Percentiles rank a stretch among this genome's conserved stretches.
Conservation (phyloP, 2,113 vertebrate species). For the Dipodomys ordii region DNA sequence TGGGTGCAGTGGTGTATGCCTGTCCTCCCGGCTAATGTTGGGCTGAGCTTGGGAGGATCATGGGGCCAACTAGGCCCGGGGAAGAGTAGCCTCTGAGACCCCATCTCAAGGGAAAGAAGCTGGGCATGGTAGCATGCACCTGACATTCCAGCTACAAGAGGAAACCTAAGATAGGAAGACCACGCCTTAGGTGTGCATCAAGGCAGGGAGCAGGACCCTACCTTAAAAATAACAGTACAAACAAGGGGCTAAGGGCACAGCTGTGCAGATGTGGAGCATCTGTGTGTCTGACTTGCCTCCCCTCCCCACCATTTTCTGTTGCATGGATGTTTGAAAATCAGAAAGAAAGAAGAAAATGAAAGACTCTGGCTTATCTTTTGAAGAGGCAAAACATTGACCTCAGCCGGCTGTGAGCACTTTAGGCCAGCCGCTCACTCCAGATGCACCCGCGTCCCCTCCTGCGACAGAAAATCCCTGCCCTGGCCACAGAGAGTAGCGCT, state of each 20-base stretch:
- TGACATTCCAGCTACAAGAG: too few species aligned
- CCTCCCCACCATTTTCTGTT: background rate
- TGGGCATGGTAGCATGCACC: too few species aligned
- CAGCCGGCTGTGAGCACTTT: background rate
- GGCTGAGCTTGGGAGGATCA: too few species aligned
- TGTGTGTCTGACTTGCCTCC: background rate
- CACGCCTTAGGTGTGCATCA: too few species aligned
- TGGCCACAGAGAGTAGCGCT: background rate
- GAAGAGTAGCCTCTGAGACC: too few species aligned
- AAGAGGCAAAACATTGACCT: background rate
- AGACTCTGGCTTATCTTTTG: slow-evolving; percentile 44
- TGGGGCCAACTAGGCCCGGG: too few species aligned
- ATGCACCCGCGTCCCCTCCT: background rate
- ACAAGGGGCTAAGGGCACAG: background rate
- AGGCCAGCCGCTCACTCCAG: background rate
- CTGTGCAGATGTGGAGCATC: too few species aligned
- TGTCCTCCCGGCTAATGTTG: too few species aligned
- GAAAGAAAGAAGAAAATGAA: background rate
- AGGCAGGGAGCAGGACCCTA: too few species aligned
- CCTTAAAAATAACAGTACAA: background rate
- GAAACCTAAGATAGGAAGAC: too few species aligned
- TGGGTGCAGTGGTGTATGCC: too few species aligned
- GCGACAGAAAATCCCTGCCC: background rate
- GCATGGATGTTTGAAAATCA: slow-evolving; percentile 45
- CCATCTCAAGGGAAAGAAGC: too few species aligned